Evolutionary conservation across 2,888 invertebrate species (phyloP).

Genomic region (Euplexia lucipara): DNA sequence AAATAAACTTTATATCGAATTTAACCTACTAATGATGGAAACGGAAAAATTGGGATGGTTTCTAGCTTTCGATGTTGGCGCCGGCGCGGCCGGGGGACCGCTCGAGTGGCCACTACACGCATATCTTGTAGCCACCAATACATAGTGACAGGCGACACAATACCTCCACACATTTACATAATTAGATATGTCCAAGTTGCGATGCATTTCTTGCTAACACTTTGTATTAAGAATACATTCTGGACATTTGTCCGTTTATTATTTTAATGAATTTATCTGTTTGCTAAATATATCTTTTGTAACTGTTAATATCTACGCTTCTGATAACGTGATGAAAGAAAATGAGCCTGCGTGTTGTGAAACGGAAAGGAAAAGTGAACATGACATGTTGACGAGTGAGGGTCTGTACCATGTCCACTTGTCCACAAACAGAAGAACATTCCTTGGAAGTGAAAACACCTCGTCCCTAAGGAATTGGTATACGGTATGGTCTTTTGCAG

Average conservation of each 20-base stretch:
- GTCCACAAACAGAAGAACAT: no score
- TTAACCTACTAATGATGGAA: constrained; percentile 76
- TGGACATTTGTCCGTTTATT: constrained; percentile 34
- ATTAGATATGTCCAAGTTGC: constrained; percentile 69
- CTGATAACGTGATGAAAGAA: no score
- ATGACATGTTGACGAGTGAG: no score
- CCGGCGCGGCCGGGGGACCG: constrained; percentile 67
- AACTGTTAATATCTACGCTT: neutral
- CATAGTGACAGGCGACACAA: constrained; percentile 69
- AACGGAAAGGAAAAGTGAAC: no score
- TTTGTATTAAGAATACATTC: constrained; percentile 31
- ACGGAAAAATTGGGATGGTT: constrained; percentile 78
- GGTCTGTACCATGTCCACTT: no score
- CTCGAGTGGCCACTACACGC: constrained; percentile 62
- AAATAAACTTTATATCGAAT: constrained; percentile 75
- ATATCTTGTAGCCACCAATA: constrained; percentile 61
- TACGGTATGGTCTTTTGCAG: no score
- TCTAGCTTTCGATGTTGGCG: constrained; percentile 77
- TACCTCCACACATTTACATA: constrained; percentile 72
- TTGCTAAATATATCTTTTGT: constrained; percentile 18
- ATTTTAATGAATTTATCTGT: constrained; percentile 21
- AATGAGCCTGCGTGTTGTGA: no score
- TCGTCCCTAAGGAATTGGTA: no score
- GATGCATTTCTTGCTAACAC: constrained; percentile 65
- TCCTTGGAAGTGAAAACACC: no score